A percentile compares a stretch with the other conserved stretches of the same genome.
These are phyloP conservation scores for Sinocyclocheilus maitianheensis DNA, from an alignment of 2,113 vertebrate genomes.

Conservation along the genomic window DNA sequence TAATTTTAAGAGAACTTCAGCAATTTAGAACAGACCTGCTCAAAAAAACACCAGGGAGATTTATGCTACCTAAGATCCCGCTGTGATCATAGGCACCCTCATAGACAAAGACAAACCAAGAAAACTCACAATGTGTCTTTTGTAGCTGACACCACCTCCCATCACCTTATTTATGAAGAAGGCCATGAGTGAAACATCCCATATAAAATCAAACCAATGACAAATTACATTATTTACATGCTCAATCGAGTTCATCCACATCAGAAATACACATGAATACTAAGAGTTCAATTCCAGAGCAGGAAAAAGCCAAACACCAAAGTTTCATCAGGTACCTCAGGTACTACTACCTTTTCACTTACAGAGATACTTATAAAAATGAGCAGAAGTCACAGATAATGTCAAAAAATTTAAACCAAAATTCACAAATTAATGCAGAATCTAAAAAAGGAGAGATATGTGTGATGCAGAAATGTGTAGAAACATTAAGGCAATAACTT, in stretches of 20 bases:
- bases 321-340: neutral
- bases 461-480: neutral
- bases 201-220: constrained; percentile 73
- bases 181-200: constrained; percentile 76
- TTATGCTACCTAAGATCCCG: neutral
- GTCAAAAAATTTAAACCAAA: neutral
- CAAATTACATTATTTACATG: constrained; percentile 78
- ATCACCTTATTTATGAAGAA: constrained; percentile 62
- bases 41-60: constrained; percentile 1
- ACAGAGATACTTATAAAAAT: neutral
- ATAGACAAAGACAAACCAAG: constrained; percentile 31
- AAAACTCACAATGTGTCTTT: constrained; percentile 45
- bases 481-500: constrained; percentile 37
- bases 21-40: neutral
- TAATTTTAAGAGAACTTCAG: neutral
- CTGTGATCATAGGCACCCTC: constrained; percentile 3
- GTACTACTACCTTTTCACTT: neutral
- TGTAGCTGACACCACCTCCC: constrained; percentile 45
- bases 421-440: neutral
- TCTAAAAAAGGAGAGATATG: neutral
- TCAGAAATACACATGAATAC: constrained; percentile 56
- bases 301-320: constrained; percentile 4
- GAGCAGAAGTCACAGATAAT: neutral
- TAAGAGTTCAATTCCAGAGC: constrained; percentile 27
- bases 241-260: constrained; percentile 60